These are phyloP conservation scores for Archegozetes longisetosus DNA, from an alignment of 1,140 invertebrate genomes.

Conservation along the genomic window DNA sequence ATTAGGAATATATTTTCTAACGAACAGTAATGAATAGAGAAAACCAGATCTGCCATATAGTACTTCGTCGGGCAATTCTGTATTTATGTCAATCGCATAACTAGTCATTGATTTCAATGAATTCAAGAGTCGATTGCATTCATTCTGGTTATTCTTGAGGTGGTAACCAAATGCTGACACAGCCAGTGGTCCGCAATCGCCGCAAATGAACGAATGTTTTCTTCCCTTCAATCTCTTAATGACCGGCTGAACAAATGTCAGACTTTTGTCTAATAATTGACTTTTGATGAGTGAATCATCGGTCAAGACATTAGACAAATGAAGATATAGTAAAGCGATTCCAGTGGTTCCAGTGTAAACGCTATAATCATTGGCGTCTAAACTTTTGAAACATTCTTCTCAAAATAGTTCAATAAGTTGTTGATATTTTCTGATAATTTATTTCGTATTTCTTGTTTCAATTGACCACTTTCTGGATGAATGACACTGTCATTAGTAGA, in stretches of 20 bases:
- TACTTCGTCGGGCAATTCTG: constrained; percentile 54
- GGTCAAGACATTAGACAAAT: neutral
- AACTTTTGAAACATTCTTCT: neutral
- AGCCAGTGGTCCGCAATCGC: constrained; percentile 54
- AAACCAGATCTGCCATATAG: constrained; percentile 70
- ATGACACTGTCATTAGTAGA: neutral
- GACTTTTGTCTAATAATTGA: neutral
- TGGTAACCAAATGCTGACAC: constrained; percentile 46
- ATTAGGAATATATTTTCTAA: constrained; percentile 37
- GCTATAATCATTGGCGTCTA: constrained; percentile 28
- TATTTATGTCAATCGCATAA: neutral
- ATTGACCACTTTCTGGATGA: neutral
- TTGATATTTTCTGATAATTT: neutral
- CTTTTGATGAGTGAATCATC: neutral
- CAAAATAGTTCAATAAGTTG: neutral
- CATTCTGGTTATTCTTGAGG: constrained; percentile 19
- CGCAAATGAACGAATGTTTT: constrained; percentile 52
- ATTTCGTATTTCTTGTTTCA: neutral
- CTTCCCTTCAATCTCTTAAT: constrained; percentile 32
- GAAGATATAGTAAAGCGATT: constrained; percentile 4
- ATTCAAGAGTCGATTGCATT: neutral
- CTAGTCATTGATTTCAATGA: neutral
- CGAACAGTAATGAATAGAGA: constrained; percentile 54
- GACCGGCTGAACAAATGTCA: constrained; percentile 31
- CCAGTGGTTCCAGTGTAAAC: constrained; percentile 36